These are phyloP conservation scores for Archivesica marissinica DNA, from an alignment of 1,140 invertebrate genomes.

Conservation along the genomic window DNA sequence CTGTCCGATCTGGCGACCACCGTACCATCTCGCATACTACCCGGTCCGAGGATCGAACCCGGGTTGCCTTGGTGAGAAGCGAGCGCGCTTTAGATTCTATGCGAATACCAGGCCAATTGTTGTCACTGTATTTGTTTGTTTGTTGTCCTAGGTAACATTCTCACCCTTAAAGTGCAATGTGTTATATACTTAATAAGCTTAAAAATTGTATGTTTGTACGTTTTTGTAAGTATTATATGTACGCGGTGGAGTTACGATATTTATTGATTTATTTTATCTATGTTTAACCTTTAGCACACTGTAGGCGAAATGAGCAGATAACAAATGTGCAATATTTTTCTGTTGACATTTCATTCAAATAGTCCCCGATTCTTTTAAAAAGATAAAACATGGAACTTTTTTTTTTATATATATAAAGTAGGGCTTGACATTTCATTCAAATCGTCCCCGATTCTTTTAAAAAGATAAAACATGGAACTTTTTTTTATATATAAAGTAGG, in stretches of 20 bases:
- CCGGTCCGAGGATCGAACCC: too few relatives aligned
- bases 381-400: neutral
- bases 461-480: neutral
- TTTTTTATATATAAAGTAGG: neutral
- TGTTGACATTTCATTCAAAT: neutral
- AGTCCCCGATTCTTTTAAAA: neutral
- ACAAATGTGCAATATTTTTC: neutral
- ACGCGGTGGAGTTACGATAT: neutral
- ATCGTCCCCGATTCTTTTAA: neutral
- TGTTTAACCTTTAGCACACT: neutral
- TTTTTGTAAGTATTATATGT: neutral
- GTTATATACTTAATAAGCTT: neutral
- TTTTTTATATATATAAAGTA: neutral
- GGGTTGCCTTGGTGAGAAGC: too few relatives aligned
- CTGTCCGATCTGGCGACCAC: too few relatives aligned
- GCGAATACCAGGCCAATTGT: neutral
- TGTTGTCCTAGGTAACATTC: slow-evolving; percentile 16
- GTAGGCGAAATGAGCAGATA: neutral
- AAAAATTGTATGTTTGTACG: neutral
- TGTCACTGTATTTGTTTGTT: neutral
- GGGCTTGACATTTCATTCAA: neutral
- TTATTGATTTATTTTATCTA: neutral
- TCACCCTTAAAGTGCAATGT: neutral
- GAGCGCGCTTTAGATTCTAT: neutral
- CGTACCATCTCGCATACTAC: too few relatives aligned